Conservation (phyloP, 1,140 invertebrate genomes). For the Tetragonula clypearis region DNA sequence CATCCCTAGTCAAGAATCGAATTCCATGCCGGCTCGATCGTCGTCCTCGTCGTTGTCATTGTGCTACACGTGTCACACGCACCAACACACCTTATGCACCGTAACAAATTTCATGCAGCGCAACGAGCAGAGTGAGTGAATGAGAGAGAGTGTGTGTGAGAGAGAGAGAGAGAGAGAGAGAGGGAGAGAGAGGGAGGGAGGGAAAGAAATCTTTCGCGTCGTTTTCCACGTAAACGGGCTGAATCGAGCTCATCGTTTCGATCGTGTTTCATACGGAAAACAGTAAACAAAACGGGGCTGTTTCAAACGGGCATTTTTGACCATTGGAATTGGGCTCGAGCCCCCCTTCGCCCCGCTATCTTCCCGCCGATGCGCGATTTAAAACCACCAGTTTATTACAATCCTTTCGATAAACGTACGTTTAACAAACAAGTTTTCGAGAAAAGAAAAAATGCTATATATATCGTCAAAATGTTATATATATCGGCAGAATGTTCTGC, state of each 20-base stretch:
- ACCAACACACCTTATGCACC: constrained; percentile 20
- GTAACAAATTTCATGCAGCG: constrained; percentile 44
- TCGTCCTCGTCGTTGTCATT: constrained; percentile 29
- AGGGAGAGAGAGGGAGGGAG: not conserved
- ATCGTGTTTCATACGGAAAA: not conserved
- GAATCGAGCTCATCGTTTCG: constrained; percentile 36
- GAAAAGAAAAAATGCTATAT: too few relatives aligned
- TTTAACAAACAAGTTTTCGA: not conserved
- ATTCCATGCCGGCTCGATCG: constrained; percentile 54
- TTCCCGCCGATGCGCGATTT: not conserved
- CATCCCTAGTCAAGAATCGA: constrained; percentile 64
- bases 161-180: not conserved
- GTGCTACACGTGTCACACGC: constrained; percentile 42
- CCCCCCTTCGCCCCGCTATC: not conserved
- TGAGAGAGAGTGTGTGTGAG: too few relatives aligned
- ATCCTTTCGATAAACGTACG: not conserved
- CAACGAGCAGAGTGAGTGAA: not conserved
- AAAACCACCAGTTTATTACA: not conserved
- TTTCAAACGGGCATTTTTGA: constrained; percentile 8
- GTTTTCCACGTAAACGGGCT: constrained; percentile 23
- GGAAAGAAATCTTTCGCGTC: constrained; percentile 11
- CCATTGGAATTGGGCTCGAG: not conserved
- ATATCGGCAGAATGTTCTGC: too few relatives aligned
- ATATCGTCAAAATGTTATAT: too few relatives aligned
- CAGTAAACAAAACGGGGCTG: constrained; percentile 27